Evolutionary conservation across 2,888 invertebrate genomes (phyloP).

Genomic region (Geophilus truncorum): DNA sequence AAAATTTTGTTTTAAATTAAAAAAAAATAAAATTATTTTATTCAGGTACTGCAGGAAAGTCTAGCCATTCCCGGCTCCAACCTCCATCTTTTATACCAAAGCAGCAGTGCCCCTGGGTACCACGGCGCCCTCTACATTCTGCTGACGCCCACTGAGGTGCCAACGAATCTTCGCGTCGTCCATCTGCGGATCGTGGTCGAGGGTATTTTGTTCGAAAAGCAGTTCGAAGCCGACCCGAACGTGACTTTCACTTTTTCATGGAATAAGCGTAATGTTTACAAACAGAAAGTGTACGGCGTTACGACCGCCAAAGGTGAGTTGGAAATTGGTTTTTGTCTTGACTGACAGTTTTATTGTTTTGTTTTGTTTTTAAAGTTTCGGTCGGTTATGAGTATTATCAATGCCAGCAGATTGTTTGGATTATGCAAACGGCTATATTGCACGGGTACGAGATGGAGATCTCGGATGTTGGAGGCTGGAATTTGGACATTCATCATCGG

Average conservation of each 20-base stretch:
- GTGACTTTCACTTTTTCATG: conserved; percentile 97
- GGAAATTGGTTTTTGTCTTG: too few relatives aligned
- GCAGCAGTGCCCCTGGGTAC: conserved; percentile 88
- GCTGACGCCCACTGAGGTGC: conserved; percentile 77
- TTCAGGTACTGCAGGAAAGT: conserved; percentile 89
- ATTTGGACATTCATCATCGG: conserved; percentile 93
- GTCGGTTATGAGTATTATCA: conserved; percentile 95
- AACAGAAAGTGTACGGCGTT: conserved; percentile 93
- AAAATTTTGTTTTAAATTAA: not conserved
- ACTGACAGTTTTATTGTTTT: not conserved
- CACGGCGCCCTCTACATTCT: conserved; percentile 87
- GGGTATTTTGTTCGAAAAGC: conserved; percentile 86
- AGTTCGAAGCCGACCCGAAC: conserved; percentile 92
- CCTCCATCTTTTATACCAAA: conserved; percentile 92
- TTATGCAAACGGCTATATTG: conserved; percentile 87
- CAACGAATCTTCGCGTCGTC: conserved; percentile 74
- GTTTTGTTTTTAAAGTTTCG: conserved; percentile 45
- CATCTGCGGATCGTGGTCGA: conserved; percentile 89
- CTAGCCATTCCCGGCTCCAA: conserved; percentile 90
- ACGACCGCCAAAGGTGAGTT: conserved; percentile 73
- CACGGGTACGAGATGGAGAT: conserved; percentile 96
- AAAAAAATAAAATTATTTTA: conserved; percentile 35
- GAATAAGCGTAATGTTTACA: conserved; percentile 93
- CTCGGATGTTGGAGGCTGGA: conserved; percentile 96
- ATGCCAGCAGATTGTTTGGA: conserved; percentile 91